phyloP scores from a whole-genome alignment of 1,140 invertebrate species.

The Zeugodacus cucurbitae region DNA sequence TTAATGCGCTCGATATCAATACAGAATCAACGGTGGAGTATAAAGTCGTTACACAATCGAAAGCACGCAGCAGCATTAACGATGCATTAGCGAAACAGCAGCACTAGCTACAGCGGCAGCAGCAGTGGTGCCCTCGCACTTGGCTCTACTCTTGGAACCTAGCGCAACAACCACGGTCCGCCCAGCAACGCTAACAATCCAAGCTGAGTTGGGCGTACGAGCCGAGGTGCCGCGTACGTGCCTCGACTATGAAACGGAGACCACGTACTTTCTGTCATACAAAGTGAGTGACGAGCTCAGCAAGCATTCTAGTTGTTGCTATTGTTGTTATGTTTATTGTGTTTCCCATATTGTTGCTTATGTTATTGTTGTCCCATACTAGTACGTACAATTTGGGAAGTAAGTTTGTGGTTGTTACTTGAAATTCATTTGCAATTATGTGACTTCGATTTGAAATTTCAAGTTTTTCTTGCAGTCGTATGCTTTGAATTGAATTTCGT shows the following conservation, averaged over 20 bases:
- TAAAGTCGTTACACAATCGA: conserved; percentile 56
- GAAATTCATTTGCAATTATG: conserved; percentile 25
- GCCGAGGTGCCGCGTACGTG: conserved; percentile 67
- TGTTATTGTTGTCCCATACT: neutral
- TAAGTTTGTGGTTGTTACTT: too few species aligned
- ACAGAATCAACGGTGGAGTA: conserved; percentile 61
- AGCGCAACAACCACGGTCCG: conserved; percentile 54
- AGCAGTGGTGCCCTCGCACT: conserved; percentile 24
- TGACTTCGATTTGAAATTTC: neutral
- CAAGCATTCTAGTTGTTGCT: neutral
- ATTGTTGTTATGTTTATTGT: neutral
- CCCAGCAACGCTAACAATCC: conserved; percentile 43
- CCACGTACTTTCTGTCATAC: conserved; percentile 85
- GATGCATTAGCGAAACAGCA: conserved; percentile 42
- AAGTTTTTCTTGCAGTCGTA: neutral
- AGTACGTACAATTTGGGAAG: too few species aligned
- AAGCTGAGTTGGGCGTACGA: neutral
- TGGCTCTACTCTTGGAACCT: conserved; percentile 48
- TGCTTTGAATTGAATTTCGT: neutral
- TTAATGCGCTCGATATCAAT: conserved; percentile 68
- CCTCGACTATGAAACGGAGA: conserved; percentile 87
- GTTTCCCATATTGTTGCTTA: neutral
- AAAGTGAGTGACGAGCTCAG: too few species aligned
- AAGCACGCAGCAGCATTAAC: conserved; percentile 37
- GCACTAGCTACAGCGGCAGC: conserved; percentile 36